phyloP scores from a whole-genome alignment of 2,888 invertebrate genomes.

The Sipunculus nudus region DNA sequence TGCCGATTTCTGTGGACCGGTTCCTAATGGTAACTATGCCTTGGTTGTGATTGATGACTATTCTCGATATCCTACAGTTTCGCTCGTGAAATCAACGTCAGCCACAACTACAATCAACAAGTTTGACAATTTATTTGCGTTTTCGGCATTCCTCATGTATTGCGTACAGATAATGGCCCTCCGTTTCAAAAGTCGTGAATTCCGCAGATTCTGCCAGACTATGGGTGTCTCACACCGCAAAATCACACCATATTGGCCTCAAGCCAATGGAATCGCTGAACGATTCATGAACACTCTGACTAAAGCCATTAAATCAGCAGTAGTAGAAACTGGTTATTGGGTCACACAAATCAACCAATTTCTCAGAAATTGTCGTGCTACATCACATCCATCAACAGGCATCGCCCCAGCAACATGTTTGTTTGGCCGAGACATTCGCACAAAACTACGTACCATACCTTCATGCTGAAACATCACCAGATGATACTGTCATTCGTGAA shows the following conservation, averaged over 20 bases:
- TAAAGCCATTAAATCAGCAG: conserved; percentile 3
- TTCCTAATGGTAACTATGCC: background rate
- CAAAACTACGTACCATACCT: no score
- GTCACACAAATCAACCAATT: conserved; percentile 4
- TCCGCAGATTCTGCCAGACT: conserved; percentile 26
- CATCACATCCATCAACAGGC: conserved; percentile 11
- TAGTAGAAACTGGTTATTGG: background rate
- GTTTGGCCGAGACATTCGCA: no score
- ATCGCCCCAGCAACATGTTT: conserved; percentile 2
- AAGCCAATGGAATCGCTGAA: conserved; percentile 38
- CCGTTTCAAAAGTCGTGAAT: conserved; percentile 31
- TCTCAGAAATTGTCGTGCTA: conserved; percentile 13
- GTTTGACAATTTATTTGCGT: conserved; percentile 29
- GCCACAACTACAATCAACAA: conserved; percentile 21
- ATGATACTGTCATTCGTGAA: no score
- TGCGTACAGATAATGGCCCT: conserved; percentile 37
- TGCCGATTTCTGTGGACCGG: conserved; percentile 20
- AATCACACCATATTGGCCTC: conserved; percentile 33
- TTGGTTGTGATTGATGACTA: conserved; percentile 1
- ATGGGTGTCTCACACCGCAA: conserved; percentile 34
- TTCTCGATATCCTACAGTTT: conserved; percentile 30
- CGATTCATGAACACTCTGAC: conserved; percentile 38
- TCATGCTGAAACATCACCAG: no score
- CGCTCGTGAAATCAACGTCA: conserved; percentile 18
- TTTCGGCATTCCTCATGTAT: conserved; percentile 29